phyloP scores from a whole-genome alignment of 2,113 vertebrate genomes.

The Anhinga rufa region DNA sequence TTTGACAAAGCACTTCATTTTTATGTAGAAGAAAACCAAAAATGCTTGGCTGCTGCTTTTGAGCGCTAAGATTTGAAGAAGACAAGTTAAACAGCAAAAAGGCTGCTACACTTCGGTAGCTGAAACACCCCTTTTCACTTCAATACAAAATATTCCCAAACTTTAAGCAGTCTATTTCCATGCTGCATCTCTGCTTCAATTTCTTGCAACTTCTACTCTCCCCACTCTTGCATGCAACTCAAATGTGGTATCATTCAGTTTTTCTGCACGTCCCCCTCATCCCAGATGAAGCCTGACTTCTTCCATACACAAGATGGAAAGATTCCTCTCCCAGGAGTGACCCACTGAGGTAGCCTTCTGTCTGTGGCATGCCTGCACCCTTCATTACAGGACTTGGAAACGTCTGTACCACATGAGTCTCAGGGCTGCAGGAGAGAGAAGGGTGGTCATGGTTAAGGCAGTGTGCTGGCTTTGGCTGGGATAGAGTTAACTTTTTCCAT shows the following conservation, averaged over 20 bases:
- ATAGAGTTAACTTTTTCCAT: too few species aligned
- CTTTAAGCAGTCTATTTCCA: not conserved
- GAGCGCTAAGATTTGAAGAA: not conserved
- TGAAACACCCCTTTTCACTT: not conserved
- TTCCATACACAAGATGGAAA: not conserved
- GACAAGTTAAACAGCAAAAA: not conserved
- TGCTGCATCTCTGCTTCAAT: not conserved
- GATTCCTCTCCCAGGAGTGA: not conserved
- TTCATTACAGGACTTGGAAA: not conserved
- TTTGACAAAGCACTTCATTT: not conserved
- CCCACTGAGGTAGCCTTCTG: not conserved
- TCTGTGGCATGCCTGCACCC: not conserved
- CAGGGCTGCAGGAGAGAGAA: not conserved
- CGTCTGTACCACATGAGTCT: not conserved
- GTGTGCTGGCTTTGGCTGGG: too few species aligned
- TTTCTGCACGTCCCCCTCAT: not conserved
- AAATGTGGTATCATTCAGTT: accelerated
- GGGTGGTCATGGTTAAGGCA: not conserved
- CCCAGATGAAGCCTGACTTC: not conserved
- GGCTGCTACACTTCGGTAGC: not conserved
- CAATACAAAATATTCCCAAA: not conserved
- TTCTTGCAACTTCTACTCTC: not conserved
- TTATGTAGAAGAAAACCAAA: not conserved
- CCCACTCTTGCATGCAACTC: not conserved
- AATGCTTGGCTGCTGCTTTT: not conserved